phyloP scores from a whole-genome alignment of 2,113 vertebrate species.

The Syngnathus scovelli region DNA sequence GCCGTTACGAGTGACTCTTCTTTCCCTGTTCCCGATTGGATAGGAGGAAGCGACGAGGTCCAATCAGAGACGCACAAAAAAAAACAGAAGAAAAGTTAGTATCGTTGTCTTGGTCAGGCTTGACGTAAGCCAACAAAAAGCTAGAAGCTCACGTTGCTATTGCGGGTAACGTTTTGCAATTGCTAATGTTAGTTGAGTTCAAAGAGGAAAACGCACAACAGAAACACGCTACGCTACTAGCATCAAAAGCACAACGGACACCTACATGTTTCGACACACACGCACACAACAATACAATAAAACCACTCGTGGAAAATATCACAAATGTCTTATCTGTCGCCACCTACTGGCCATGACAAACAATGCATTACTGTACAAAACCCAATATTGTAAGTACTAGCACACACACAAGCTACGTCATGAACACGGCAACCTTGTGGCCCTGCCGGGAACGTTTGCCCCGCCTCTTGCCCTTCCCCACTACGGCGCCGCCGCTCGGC shows the following conservation, averaged over 20 bases:
- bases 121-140: neutral
- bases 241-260: neutral
- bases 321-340: neutral
- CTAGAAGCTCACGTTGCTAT: neutral
- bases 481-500: constrained; percentile 60
- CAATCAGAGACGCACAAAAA: neutral
- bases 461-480: constrained; percentile 62
- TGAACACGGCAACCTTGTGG: constrained; percentile 61
- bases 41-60: neutral
- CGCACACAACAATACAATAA: neutral
- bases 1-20: constrained; percentile 84
- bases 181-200: neutral
- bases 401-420: neutral
- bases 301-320: neutral
- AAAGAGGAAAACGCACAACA: constrained; percentile 5
- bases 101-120: neutral
- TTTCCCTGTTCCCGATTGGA: constrained; percentile 77
- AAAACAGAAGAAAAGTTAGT: neutral
- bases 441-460: constrained; percentile 61
- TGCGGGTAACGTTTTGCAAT: too few species aligned
- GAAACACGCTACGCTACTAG: neutral
- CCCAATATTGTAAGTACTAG: neutral
- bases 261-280: neutral
- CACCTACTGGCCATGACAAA: neutral
- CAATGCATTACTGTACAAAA: neutral